Base-by-base conservation (phyloP, 2,113 vertebrate species). In the Tragelaphus strepsiceros region DNA sequence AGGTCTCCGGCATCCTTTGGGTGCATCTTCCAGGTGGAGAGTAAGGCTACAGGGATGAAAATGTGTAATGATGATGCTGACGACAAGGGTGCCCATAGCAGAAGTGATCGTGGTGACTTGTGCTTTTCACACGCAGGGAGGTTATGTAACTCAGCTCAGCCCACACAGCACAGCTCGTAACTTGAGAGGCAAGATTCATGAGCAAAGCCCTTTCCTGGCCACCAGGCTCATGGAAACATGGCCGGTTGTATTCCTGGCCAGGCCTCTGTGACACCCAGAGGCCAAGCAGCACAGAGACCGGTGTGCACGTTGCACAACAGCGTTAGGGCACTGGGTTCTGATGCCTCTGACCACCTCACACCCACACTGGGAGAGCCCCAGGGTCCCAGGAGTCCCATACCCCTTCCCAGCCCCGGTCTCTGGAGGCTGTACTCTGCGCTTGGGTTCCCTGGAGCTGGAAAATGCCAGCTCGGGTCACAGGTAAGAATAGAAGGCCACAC, bases 401-500 rank as follows among this genome's bases (percentile, higher is more conserved):
- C 12, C 21, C 32, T 35, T 7, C 90, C 91, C 92, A 87, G 92
- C 64, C 32, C 39, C 49, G 22, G 61, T 92, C 97, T 98, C 88
- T 54, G 93, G 95, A 97, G 90, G 56, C 92, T 96, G 77, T 86
- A 87, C 61, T 93, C 22, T 71, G 94, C 83, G 93, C 96, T 96
- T 94, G 93, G 83, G 62, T 98, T 98, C 97, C 95, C 24, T 24
- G 15, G 89, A 88, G 61, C 80, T 97, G 90, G 95, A 97, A 97
- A 97, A 97, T 96, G 94, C 85, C 97, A 97, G 49, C 87, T 98
- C 82, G 97, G 92, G 96, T 98, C 98, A 98, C 92, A 94, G 97
- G 64, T 92, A 98, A 98, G 94, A 98, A 98, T 98, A 99, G 98
- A 99, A 99, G 98, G 98, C 97, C 98, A 97, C 90, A 74, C 28